These are phyloP conservation scores for Corythoichthys intestinalis DNA, from an alignment of 2,113 vertebrate genomes.

Conservation along the genomic window DNA sequence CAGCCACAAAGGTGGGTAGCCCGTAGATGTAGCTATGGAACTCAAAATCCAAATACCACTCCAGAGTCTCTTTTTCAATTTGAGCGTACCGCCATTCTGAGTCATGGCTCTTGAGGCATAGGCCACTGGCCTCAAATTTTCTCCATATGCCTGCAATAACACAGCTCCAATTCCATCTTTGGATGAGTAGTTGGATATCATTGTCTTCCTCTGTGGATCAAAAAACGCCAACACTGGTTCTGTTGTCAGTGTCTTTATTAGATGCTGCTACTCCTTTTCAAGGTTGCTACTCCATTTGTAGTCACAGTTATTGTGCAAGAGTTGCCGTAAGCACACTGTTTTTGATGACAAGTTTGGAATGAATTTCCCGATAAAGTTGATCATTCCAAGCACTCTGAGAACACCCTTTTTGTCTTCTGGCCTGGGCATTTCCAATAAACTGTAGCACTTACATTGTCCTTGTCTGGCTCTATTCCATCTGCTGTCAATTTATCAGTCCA, in stretches of 20 bases:
- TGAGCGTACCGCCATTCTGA: not conserved
- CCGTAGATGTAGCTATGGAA: slow-evolving; percentile 7
- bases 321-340: not conserved
- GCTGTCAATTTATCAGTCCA: too few relatives aligned
- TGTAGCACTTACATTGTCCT: too few relatives aligned
- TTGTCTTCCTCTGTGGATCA: not conserved
- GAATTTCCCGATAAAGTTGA: not conserved
- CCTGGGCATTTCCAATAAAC: too few relatives aligned
- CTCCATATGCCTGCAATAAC: not conserved
- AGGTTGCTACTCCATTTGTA: not conserved
- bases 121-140: not conserved
- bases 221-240: not conserved
- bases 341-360: not conserved
- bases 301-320: not conserved
- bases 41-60: not conserved
- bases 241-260: not conserved
- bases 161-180: not conserved
- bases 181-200: not conserved
- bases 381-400: too few relatives aligned
- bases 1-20: slow-evolving; percentile 7
- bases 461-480: too few relatives aligned
- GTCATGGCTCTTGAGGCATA: slow-evolving; percentile 2
- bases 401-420: too few relatives aligned
- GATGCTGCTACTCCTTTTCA: not conserved
- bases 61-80: slow-evolving; percentile 2